Percentiles rank a stretch among this genome's conserved stretches.
Conservation (phyloP, 1,140 invertebrate species). For the Papilio dardanus region DNA sequence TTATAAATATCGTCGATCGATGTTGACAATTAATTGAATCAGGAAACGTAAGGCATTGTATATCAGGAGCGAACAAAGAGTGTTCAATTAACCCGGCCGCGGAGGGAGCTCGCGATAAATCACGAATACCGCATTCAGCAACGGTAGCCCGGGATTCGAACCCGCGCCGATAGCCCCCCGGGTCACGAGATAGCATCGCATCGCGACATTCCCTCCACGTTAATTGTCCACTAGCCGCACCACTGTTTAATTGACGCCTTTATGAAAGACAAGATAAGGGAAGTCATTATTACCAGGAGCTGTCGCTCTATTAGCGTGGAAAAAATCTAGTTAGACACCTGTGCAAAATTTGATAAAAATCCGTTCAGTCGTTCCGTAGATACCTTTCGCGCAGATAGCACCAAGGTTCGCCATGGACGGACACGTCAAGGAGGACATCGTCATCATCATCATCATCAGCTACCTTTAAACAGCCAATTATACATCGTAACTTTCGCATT, state of each 20-base stretch:
- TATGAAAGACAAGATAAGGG: slow-evolving; percentile 7
- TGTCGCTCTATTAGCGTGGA: no score
- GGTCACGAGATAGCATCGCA: slow-evolving; percentile 68
- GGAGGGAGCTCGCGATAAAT: slow-evolving; percentile 60
- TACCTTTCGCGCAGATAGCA: no score
- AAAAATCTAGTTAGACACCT: no score
- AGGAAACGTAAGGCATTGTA: slow-evolving; percentile 37
- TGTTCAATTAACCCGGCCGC: slow-evolving; percentile 65
- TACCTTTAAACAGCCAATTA: no score
- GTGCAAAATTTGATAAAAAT: no score
- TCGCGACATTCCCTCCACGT: slow-evolving; percentile 64
- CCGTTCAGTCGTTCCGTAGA: no score
- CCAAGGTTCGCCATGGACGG: no score
- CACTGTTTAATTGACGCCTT: slow-evolving; percentile 67
- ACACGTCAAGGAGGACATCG: no score
- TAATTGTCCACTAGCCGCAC: slow-evolving; percentile 55
- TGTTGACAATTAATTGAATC: slow-evolving; percentile 27
- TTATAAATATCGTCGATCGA: background rate
- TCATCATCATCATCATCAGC: no score
- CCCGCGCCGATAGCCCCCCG: slow-evolving; percentile 62
- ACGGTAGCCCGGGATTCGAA: slow-evolving; percentile 69
- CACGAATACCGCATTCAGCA: slow-evolving; percentile 55
- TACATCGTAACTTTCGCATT: no score
- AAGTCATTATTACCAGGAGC: background rate
- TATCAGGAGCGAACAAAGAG: slow-evolving; percentile 54